Conservation (phyloP, 1,140 invertebrate species). For the Scylla paramamosain region DNA sequence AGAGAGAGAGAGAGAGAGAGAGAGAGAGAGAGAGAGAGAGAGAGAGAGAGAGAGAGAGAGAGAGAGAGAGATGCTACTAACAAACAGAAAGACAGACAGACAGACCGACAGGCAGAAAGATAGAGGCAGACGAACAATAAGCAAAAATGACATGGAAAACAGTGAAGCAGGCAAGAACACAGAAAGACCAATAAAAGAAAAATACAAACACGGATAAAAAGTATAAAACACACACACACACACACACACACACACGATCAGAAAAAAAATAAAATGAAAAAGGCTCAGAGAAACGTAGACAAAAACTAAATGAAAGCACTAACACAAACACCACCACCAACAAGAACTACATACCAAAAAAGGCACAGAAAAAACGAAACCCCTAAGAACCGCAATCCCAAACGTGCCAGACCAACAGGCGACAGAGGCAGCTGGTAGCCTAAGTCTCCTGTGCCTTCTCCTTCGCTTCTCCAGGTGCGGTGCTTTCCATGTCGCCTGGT, state of each 20-base stretch:
- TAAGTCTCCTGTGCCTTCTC: constrained; percentile 8
- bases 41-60: constrained; percentile 29
- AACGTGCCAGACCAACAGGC: background rate
- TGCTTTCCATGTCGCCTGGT: background rate
- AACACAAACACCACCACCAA: background rate
- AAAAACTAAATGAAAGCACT: background rate
- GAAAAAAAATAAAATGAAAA: no score
- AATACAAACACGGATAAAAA: no score
- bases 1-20: constrained; percentile 29
- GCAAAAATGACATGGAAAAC: no score
- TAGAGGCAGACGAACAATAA: no score
- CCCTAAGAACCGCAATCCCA: background rate
- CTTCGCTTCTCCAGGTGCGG: background rate
- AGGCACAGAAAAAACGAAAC: background rate
- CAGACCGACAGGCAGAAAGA: background rate
- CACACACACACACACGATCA: background rate
- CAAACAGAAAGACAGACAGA: background rate
- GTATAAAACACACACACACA: background rate
- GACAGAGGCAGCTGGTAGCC: background rate
- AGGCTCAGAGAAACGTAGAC: no score
- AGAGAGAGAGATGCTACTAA: constrained; percentile 18
- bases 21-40: constrained; percentile 29
- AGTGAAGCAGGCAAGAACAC: no score
- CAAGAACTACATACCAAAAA: background rate
- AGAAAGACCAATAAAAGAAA: no score